Conservation (phyloP, 2,888 invertebrate species). For the Hofmannophila pseudospretella region DNA sequence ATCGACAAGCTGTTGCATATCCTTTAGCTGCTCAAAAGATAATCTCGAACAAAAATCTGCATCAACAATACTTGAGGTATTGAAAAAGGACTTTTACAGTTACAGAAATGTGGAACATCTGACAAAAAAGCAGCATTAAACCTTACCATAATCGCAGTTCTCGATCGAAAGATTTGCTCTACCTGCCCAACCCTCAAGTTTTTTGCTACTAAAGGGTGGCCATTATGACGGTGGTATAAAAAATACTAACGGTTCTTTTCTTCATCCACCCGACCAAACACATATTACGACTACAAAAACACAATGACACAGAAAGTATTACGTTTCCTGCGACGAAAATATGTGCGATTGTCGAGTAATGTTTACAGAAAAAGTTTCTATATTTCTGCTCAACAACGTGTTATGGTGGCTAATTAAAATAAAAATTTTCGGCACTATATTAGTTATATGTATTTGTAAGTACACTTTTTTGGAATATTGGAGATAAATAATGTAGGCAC, state of each 20-base stretch:
- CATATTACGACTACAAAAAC: conserved; percentile 66
- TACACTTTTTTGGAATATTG: no score
- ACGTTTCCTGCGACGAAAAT: conserved; percentile 59
- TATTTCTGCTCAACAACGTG: conserved; percentile 9
- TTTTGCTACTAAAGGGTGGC: conserved; percentile 64
- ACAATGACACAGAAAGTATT: conserved; percentile 66
- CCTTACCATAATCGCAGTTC: conserved; percentile 52
- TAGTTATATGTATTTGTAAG: no score
- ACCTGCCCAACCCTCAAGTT: conserved; percentile 60
- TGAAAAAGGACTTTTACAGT: conserved; percentile 41
- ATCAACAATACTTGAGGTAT: conserved; percentile 8
- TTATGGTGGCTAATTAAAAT: no score
- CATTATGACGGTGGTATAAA: conserved; percentile 52
- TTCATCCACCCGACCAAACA: conserved; percentile 56
- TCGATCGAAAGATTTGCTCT: conserved; percentile 65
- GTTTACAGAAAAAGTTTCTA: conserved; percentile 9
- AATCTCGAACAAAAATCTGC: conserved; percentile 12
- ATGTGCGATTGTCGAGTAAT: conserved; percentile 35
- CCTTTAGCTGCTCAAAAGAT: conserved; percentile 10
- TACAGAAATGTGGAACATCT: conserved; percentile 44
- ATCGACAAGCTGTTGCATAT: conserved; percentile 15
- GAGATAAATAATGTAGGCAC: no score
- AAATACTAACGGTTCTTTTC: conserved; percentile 72
- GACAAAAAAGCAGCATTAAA: conserved; percentile 48
- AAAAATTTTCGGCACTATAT: no score